Base-by-base conservation (phyloP, 2,888 invertebrate genomes). In the Dryococelus australis region DNA sequence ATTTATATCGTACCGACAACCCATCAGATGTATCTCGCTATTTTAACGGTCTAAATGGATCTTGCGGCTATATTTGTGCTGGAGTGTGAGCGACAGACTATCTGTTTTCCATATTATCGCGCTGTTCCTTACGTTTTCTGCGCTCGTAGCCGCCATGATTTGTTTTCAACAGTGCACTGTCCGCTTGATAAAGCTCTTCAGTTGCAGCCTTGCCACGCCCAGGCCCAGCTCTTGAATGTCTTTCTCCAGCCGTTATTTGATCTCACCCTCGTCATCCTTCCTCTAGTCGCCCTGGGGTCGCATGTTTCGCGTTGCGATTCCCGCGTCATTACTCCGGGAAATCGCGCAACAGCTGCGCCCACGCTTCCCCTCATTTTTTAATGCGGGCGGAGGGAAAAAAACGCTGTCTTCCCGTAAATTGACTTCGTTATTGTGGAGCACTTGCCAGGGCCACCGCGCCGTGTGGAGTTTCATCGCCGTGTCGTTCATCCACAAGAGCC, bases 371-470 rank as follows among this genome's bases (percentile, higher is more conserved):
- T 20, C 35, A 35, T 8, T 65, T n/a, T 65, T 5, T 65, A 65
- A 65, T n/a, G 47, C 47, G 47, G 65, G 20, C n/a, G 65, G 24
- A 24, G n/a, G 65, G 51, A 51, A 51, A 20, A 51, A 20, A n/a
- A n/a, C n/a, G n/a, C 12, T 20, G 65, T 20, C 8, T 16, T 20
- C 24, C 16, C 65, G 65, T 65, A 65, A 65, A 65, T 65, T 65
- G 65, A 65, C 65, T 65, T 65, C 65, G 65, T 65, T 65, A 65
- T 65, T 65, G 65, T 65, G 65, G 16, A 65, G 65, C 65, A 65
- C 24, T 65, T 65, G 20, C 65, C 16, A 65, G n/a, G n/a, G 65
- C 65, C 65, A 16, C 24, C 24, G 65, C 65, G 65, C n/a, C n/a
- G 20, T 16, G 65, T 65, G 5, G 65, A 24, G 20, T n/a, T 65